Conservation (phyloP, 1,140 invertebrate species). For the Dufourea novaeangliae region DNA sequence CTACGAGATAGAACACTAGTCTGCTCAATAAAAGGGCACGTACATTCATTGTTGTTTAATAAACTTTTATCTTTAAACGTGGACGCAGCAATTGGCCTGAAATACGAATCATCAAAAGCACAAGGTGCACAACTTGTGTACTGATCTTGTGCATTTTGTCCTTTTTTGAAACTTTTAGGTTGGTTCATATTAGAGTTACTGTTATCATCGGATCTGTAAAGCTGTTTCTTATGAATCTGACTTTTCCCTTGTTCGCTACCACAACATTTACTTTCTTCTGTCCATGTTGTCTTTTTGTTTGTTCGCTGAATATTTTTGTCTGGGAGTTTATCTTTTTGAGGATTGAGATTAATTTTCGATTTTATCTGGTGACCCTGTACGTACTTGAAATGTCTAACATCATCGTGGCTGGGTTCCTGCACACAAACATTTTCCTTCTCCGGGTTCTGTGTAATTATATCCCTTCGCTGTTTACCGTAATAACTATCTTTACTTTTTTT, state of each 20-base stretch:
- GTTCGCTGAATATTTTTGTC: background rate
- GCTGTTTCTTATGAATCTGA: background rate
- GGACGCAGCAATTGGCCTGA: background rate
- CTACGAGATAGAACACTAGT: background rate
- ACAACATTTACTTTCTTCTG: background rate
- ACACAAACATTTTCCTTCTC: slow-evolving; percentile 33
- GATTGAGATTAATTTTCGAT: background rate
- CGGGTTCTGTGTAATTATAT: slow-evolving; percentile 32
- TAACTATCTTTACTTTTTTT: background rate
- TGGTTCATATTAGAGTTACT: no score
- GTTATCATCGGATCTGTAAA: background rate
- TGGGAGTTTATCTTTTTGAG: background rate
- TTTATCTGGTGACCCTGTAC: background rate
- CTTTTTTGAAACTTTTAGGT: background rate
- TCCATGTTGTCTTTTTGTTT: background rate
- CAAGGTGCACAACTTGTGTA: background rate
- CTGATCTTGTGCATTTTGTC: background rate
- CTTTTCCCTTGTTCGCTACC: background rate
- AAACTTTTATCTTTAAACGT: background rate
- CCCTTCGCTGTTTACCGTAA: background rate
- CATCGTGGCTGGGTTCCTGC: background rate
- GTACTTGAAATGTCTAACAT: background rate
- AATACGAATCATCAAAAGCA: background rate
- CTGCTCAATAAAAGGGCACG: background rate
- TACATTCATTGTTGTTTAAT: background rate